Evolutionary conservation across 2,113 vertebrate species (phyloP).

Genomic region (Seriola dumerili): DNA sequence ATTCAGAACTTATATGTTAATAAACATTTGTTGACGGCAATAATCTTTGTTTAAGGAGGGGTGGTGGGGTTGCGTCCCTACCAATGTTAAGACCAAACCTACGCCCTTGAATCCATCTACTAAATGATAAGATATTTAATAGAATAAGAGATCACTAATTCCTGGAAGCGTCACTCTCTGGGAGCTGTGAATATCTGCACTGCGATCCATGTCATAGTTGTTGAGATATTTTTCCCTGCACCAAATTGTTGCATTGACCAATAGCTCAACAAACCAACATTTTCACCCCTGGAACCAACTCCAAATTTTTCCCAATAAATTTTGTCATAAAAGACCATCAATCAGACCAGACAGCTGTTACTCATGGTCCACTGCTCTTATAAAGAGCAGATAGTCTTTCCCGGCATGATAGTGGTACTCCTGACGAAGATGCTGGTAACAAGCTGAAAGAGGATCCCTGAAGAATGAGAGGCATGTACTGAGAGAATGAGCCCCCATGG

Average conservation of each 20-base stretch:
- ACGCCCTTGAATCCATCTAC: no score
- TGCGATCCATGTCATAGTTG: background rate
- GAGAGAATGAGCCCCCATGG: constrained; percentile 48
- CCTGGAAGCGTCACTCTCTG: background rate
- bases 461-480: constrained; percentile 68
- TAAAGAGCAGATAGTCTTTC: constrained; percentile 18
- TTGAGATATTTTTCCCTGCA: background rate
- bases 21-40: no score
- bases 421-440: constrained; percentile 36
- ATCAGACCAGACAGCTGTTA: background rate
- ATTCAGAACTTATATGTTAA: no score
- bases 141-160: background rate
- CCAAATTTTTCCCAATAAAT: background rate
- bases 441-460: constrained; percentile 60
- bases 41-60: no score
- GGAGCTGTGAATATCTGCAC: background rate
- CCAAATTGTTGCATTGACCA: background rate
- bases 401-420: background rate
- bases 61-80: no score
- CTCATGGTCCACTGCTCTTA: background rate
- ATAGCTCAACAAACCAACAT: background rate
- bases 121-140: no score
- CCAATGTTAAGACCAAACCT: no score
- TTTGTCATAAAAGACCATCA: background rate
- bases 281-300: background rate